Evolutionary conservation across 1,140 invertebrate species (phyloP).

Genomic region (Orchesella cincta): DNA sequence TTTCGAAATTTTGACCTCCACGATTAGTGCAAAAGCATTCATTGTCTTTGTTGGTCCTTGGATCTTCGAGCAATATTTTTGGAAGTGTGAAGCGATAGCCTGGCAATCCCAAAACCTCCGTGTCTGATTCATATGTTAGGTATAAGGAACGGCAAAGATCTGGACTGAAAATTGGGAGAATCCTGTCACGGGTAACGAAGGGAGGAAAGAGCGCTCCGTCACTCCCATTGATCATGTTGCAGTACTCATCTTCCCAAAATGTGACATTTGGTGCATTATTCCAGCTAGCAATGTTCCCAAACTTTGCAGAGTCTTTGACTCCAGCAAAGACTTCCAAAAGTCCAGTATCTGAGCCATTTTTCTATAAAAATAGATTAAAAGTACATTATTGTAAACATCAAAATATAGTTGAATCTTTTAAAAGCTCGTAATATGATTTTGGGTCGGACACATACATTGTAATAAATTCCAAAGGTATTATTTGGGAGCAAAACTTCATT

Average conservation of each 20-base stretch:
- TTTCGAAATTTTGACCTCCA: slow-evolving; percentile 20
- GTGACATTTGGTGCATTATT: slow-evolving; percentile 13
- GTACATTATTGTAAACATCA: neutral
- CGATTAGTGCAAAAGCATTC: slow-evolving; percentile 37
- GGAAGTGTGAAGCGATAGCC: slow-evolving; percentile 42
- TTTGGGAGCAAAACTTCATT: slow-evolving; percentile 33
- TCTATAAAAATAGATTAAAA: slow-evolving; percentile 28
- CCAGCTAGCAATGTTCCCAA: slow-evolving; percentile 35
- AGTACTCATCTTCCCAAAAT: slow-evolving; percentile 44
- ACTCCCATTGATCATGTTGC: slow-evolving; percentile 43
- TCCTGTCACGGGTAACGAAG: slow-evolving; percentile 35
- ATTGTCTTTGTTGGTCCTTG: slow-evolving; percentile 23
- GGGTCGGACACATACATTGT: slow-evolving; percentile 22
- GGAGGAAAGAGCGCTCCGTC: slow-evolving; percentile 56
- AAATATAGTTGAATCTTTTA: neutral
- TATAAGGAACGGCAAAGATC: slow-evolving; percentile 40
- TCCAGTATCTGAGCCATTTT: slow-evolving; percentile 36
- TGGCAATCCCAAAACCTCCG: slow-evolving; percentile 25
- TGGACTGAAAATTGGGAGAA: slow-evolving; percentile 33
- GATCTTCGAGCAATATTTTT: slow-evolving; percentile 22
- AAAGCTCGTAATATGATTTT: neutral
- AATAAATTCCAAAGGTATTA: slow-evolving; percentile 44
- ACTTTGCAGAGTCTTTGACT: slow-evolving; percentile 35
- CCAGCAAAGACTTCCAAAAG: slow-evolving; percentile 35
- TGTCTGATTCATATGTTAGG: slow-evolving; percentile 28